A percentile compares a stretch with the other conserved stretches of the same genome.
Conservation (phyloP, 2,888 invertebrate genomes). For the Leuctra nigra region DNA sequence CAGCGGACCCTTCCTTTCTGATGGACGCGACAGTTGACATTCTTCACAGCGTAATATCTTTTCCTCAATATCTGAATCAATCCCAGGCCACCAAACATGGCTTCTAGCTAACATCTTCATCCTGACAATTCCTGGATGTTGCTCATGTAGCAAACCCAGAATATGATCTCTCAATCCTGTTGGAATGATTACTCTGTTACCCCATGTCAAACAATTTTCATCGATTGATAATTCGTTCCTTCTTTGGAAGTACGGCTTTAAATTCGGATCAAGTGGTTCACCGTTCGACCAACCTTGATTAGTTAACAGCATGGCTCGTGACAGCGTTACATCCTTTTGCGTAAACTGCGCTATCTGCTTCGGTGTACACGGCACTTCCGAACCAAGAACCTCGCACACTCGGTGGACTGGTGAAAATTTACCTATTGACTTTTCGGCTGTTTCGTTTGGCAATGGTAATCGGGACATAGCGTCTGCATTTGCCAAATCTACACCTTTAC, state of each 20-base stretch:
- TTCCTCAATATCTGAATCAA: conserved; percentile 26
- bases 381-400: too few species aligned
- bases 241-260: conserved; percentile 10
- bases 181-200: conserved; percentile 28
- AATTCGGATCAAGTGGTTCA: background rate
- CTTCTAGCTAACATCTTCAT: conserved; percentile 21
- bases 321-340: background rate
- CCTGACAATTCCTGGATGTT: conserved; percentile 10
- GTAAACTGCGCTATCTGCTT: background rate
- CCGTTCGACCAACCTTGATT: conserved; percentile 8
- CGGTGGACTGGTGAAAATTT: too few species aligned
- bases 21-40: conserved; percentile 26
- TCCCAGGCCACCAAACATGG: conserved; percentile 26
- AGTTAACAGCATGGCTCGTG: background rate
- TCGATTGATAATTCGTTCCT: conserved; percentile 10
- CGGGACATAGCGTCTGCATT: conserved; percentile 16
- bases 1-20: conserved; percentile 19
- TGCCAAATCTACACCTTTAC: background rate
- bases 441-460: background rate
- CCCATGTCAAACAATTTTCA: conserved; percentile 28
- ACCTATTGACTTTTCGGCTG: too few species aligned
- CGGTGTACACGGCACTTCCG: background rate
- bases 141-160: conserved; percentile 5
- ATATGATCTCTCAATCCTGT: conserved; percentile 1
- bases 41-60: conserved; percentile 15